A percentile compares a stretch with the other conserved stretches of the same genome.
phyloP scores from a whole-genome alignment of 2,888 invertebrate genomes.

The Galerucella nymphaeae region DNA sequence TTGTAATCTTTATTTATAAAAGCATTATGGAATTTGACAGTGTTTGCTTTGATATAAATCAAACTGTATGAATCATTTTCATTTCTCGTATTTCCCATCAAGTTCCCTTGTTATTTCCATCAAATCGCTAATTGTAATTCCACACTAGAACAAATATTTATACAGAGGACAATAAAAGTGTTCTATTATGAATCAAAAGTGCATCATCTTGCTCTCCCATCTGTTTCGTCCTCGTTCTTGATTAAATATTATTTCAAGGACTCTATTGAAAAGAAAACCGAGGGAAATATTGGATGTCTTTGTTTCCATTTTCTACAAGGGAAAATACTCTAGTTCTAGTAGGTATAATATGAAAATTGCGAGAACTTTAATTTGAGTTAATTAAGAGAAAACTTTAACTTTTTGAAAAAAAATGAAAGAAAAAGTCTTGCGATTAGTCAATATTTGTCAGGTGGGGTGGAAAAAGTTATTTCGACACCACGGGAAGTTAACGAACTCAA shows the following conservation, averaged over 20 bases:
- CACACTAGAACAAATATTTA: conserved; percentile 39
- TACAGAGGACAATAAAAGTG: conserved; percentile 36
- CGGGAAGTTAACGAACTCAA: conserved; percentile 47
- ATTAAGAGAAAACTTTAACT: neutral
- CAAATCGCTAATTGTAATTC: conserved; percentile 39
- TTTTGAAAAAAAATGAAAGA: no score
- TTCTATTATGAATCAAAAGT: conserved; percentile 42
- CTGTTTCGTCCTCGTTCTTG: conserved; percentile 9
- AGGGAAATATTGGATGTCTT: conserved; percentile 13
- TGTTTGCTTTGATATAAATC: conserved; percentile 22
- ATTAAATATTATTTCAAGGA: conserved; percentile 44
- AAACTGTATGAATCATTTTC: conserved; percentile 27
- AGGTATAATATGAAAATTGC: neutral
- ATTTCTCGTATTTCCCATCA: conserved; percentile 26
- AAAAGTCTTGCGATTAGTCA: conserved; percentile 40
- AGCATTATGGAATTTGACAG: conserved; percentile 13
- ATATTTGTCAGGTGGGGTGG: conserved; percentile 44
- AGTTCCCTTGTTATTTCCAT: conserved; percentile 25
- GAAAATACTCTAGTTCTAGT: neutral
- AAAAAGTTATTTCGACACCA: conserved; percentile 46
- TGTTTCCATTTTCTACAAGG: neutral
- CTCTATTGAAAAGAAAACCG: conserved; percentile 29
- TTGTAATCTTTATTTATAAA: neutral
- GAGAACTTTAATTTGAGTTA: neutral
- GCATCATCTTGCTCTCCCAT: conserved; percentile 27